Evolutionary conservation across 1,140 invertebrate genomes (phyloP), one percentile per base, ranked within the genome.

Genomic region (Drosophila guanche): DNA sequence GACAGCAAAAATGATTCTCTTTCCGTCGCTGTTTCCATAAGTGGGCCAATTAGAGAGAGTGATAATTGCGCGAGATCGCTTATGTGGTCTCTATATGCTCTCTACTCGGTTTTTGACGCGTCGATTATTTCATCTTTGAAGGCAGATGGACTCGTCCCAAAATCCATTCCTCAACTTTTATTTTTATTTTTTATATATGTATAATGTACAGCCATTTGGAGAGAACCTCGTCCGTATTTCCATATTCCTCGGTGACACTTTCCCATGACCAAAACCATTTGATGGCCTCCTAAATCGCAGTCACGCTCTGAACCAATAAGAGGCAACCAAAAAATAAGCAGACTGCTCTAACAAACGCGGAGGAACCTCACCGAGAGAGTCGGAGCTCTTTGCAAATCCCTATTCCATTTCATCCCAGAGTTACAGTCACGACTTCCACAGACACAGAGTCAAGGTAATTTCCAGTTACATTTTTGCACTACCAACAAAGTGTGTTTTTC

Each of bases 261-360:
- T 86, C 81, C 81, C 81, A 86, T 86, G 83, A 86, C 81, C 69
- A 86, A 74, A 77, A 61, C 56, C 63, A 77, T 85, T 85, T 76
- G 70, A 75, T 76, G 76, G 69, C 72, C 69, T 56, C 29, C 48
- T 46, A 51, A 53, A 50, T 33, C 6, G 43, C 67, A 86, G 81
- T 86, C 81, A 86, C 83, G 83, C 83, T 81, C 73, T 88, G 83
- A 59, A 78, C 81, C 83, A 86, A 86, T 86, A 88, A 86, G 80
- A 71, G 67, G 66, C 59, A 41, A 72, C 66, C 62, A 51, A 63
- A 41, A 79, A 72, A 69, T 65, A 62, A 45, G 47, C 45, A 56
- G 5, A 41, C 16, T 20, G 16, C 27, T 33, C 29, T 56, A 43
- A 72, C 69, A 71, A 73, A 57, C 41, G 53, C 69, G 42, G 8